Conservation (phyloP, 2,113 vertebrate genomes). For the Addax nasomaculatus region DNA sequence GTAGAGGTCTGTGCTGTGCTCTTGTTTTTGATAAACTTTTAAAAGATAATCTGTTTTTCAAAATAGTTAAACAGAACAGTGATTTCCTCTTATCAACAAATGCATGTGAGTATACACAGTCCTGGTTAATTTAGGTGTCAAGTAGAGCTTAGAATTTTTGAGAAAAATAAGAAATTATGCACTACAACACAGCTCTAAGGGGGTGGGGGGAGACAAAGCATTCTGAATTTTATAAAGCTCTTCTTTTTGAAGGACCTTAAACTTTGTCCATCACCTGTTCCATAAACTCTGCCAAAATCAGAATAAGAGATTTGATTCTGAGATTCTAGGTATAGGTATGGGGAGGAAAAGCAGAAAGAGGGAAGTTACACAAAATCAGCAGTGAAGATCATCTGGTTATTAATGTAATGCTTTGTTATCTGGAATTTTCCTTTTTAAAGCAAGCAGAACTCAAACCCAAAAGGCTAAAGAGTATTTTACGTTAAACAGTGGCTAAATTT, state of each 20-base stretch:
- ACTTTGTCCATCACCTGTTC: neutral
- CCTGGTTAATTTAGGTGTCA: neutral
- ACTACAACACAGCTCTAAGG: neutral
- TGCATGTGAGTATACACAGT: neutral
- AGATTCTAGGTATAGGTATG: neutral
- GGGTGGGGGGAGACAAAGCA: neutral
- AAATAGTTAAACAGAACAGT: neutral
- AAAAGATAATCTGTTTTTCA: neutral
- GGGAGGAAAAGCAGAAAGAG: neutral
- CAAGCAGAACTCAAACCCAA: neutral
- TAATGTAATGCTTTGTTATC: neutral
- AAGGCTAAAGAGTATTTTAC: neutral
- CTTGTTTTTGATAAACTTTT: constrained; percentile 10
- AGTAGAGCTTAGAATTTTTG: neutral
- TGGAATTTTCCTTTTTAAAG: neutral
- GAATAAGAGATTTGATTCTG: neutral
- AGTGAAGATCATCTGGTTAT: neutral
- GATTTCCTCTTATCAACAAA: neutral
- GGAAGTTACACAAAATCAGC: neutral
- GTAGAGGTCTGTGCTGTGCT: neutral
- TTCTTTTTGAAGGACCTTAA: neutral
- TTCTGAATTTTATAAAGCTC: neutral
- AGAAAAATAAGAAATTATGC: neutral
- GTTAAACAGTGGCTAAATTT: neutral
- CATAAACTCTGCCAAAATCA: neutral